These are phyloP conservation scores for Rhamphomyia laevipes DNA, from an alignment of 2,888 invertebrate species.

Conservation along the genomic window DNA sequence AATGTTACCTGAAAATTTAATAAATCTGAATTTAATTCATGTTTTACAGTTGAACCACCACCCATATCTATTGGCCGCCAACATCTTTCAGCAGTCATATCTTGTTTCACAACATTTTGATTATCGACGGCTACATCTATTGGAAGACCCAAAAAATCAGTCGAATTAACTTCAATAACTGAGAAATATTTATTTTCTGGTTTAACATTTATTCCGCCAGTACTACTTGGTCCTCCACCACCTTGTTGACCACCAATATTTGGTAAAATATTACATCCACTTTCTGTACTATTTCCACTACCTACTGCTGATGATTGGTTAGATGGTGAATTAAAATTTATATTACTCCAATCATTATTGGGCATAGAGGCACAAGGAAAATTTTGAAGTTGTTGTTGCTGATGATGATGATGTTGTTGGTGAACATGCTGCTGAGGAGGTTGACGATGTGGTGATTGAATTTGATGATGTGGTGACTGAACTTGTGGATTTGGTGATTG, in stretches of 20 bases:
- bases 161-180: conserved; percentile 28
- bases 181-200: conserved; percentile 34
- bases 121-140: conserved; percentile 23
- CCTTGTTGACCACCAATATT: not conserved
- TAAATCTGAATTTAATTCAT: conserved; percentile 27
- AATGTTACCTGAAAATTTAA: conserved; percentile 30
- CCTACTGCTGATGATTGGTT: not conserved
- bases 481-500: conserved; percentile 14
- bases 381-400: conserved; percentile 17
- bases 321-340: conserved; percentile 15
- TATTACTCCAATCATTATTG: conserved; percentile 23
- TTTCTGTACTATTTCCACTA: not conserved
- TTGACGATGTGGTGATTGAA: not conserved
- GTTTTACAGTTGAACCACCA: conserved; percentile 20
- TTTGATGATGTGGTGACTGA: not conserved
- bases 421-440: conserved; percentile 18
- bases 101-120: conserved; percentile 6
- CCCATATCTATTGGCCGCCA: conserved; percentile 1
- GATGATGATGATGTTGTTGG: conserved; percentile 6
- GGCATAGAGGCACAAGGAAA: conserved; percentile 21
- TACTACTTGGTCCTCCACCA: conserved; percentile 3
- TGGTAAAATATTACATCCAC: too few species aligned
- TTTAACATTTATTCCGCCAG: conserved; percentile 20
- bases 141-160: conserved; percentile 36
- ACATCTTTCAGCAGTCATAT: conserved; percentile 15